A percentile compares a stretch with the other conserved stretches of the same genome.
Conservation (phyloP, 1,140 invertebrate species). For the Drosophila leontia region DNA sequence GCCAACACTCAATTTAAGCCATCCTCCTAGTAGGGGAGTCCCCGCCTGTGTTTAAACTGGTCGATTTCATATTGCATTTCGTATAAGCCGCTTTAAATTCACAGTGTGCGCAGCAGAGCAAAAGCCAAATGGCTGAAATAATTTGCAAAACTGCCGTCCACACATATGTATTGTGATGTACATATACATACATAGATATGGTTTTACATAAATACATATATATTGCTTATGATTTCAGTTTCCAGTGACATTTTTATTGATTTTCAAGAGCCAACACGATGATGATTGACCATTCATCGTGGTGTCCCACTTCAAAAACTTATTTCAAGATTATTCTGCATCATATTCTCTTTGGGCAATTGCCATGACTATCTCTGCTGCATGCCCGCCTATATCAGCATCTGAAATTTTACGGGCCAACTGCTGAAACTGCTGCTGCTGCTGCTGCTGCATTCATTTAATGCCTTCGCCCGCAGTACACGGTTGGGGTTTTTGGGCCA, state of each 20-base stretch:
- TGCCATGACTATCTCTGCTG: conserved; percentile 36
- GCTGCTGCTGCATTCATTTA: conserved; percentile 44
- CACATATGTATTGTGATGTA: background rate
- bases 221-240: conserved; percentile 3
- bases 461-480: conserved; percentile 33
- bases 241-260: conserved; percentile 35
- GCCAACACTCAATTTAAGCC: conserved; percentile 32
- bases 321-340: conserved; percentile 50
- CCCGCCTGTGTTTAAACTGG: conserved; percentile 20
- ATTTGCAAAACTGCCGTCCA: conserved; percentile 5
- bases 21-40: conserved; percentile 12
- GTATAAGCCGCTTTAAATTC: conserved; percentile 44
- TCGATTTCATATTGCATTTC: conserved; percentile 46
- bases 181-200: too few relatives aligned
- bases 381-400: conserved; percentile 45
- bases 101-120: conserved; percentile 9
- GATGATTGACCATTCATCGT: conserved; percentile 26
- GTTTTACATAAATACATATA: conserved; percentile 20
- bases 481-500: conserved; percentile 32
- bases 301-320: conserved; percentile 39
- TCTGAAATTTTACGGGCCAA: conserved; percentile 32
- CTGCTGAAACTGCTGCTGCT: conserved; percentile 18
- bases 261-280: conserved; percentile 26
- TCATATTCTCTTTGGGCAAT: conserved; percentile 41
- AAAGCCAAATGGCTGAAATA: conserved; percentile 29